Evolutionary conservation across 2,797 vertebrate species (phyloP), one percentile per base, ranked within the genome.

Genomic region (Melanotaenia boesemani): DNA sequence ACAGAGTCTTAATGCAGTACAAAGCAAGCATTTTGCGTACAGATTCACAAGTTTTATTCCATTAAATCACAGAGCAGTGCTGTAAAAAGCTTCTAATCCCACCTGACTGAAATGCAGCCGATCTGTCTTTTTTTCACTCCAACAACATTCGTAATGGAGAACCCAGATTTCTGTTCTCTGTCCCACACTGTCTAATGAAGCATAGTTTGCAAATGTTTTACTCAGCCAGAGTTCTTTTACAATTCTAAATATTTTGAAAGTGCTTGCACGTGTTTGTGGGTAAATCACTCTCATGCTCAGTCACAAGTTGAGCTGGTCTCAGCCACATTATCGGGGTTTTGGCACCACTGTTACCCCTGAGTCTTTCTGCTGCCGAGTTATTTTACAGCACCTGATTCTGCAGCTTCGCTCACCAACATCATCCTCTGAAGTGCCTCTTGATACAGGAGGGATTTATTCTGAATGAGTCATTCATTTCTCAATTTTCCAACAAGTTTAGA

Each of bases 321-420:
- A 30, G 48, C 46, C 50, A 58, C 71, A 67, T 74, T 66, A 64
- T 74, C 67, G 61, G 62, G 58, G 22, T 44, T 77, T 57, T 48
- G 66, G 70, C 26, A 37, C 57, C 59, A 24, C 54, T 36, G 13
- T 57, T 67, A 37, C 64, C n/a, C 1, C 39, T 22, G 65, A 28
- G 30, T 64, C 63, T 5, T 61, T 20, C 48, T 64, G 46, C 69
- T 32, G 54, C 57, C 1, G 3, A 58, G 65, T 30, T 5, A 3
- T 52, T 74, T 67, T 71, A 26, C 50, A 67, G 62, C 59, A 67
- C 34, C 72, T 63, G 63, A 52, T 26, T 75, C 9, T 57, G 37
- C 65, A 57, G 65, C 12, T 26, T 18, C 18, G 2, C 44, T 48
- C 44, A 48, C 18, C 16, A 48, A 18, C 44, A 20, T 48, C 44